These are phyloP conservation scores for Nibea albiflora DNA, from an alignment of 2,113 vertebrate species.

Conservation along the genomic window DNA sequence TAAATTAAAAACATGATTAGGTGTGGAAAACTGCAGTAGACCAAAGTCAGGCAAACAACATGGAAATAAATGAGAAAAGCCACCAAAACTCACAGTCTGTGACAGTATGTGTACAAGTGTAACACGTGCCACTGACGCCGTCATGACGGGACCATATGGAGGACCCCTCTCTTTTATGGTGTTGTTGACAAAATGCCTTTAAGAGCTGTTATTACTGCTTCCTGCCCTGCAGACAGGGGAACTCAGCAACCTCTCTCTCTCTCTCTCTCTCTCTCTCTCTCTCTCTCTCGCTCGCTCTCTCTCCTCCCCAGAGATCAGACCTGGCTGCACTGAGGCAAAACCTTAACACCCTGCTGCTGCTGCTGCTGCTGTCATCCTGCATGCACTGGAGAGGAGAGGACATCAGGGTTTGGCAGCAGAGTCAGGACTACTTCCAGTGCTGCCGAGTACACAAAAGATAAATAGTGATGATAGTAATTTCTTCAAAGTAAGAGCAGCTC, in stretches of 20 bases:
- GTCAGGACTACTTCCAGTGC: slow-evolving; percentile 10
- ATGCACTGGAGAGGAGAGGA: not conserved
- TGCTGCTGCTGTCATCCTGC: slow-evolving; percentile 40
- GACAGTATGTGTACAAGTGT: not conserved
- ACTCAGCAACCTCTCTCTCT: slow-evolving; percentile 24
- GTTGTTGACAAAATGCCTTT: slow-evolving; percentile 72
- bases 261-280: not conserved
- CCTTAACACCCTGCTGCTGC: slow-evolving; percentile 12
- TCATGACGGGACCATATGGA: slow-evolving; percentile 43
- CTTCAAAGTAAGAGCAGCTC: slow-evolving; percentile 39
- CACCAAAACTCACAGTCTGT: not conserved
- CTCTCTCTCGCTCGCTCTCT: not conserved
- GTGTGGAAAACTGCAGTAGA: not conserved
- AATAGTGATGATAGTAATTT: slow-evolving; percentile 61
- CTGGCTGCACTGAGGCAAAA: slow-evolving; percentile 24
- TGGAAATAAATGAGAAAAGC: not conserved
- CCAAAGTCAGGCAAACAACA: not conserved
- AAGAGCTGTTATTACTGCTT: slow-evolving; percentile 68
- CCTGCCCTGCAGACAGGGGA: slow-evolving; percentile 66
- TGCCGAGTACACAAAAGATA: slow-evolving; percentile 54
- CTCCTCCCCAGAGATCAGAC: slow-evolving; percentile 25
- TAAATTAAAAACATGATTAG: not conserved
- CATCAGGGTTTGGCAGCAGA: slow-evolving; percentile 17
- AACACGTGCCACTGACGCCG: slow-evolving; percentile 26
- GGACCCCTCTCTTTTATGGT: slow-evolving; percentile 61